Evolutionary conservation across 2,888 invertebrate genomes (phyloP).

Genomic region (Himalopsyche japonica): DNA sequence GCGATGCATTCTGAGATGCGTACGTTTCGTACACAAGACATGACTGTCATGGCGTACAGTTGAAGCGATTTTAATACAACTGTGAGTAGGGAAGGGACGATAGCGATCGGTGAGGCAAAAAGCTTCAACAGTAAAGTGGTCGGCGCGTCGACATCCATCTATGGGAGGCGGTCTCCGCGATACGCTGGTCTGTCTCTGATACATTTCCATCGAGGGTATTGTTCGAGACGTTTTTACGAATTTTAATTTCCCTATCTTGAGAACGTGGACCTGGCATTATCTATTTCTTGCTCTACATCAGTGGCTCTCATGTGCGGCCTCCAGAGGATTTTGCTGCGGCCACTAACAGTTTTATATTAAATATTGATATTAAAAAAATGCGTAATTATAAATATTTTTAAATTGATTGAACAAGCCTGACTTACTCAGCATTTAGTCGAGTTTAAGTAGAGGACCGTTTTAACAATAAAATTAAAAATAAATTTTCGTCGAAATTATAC

Average conservation of each 20-base stretch:
- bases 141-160: not conserved
- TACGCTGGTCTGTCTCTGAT: not conserved
- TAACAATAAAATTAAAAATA: no score
- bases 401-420: no score
- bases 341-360: no score
- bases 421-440: no score
- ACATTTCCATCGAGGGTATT: not conserved
- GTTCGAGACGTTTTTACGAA: not conserved
- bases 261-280: not conserved
- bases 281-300: not conserved
- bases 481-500: no score
- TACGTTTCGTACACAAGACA: not conserved
- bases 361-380: no score
- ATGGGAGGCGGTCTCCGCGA: not conserved
- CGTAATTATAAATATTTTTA: no score
- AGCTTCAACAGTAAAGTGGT: not conserved
- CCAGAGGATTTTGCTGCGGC: no score
- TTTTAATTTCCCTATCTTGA: not conserved
- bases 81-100: not conserved
- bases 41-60: not conserved
- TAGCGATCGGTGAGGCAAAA: not conserved
- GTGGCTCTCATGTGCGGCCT: no score
- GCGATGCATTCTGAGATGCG: not conserved
- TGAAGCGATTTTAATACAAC: not conserved
- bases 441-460: no score